Conservation (phyloP, 2,113 vertebrate species). For the Nematolebias whitei region DNA sequence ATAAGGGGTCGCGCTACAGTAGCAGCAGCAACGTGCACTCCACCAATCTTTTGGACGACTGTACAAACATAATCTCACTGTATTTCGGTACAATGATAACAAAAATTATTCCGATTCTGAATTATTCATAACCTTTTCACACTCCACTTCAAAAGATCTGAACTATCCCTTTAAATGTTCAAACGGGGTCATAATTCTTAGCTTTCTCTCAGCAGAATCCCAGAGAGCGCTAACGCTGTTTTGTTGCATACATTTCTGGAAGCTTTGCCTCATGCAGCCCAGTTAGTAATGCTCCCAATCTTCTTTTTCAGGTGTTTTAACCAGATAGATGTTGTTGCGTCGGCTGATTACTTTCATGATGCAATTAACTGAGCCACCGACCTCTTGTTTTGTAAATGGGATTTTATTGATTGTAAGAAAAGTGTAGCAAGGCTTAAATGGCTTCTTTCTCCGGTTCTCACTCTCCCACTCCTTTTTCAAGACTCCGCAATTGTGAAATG, state of each 20-base stretch:
- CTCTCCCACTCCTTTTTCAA: constrained; percentile 76
- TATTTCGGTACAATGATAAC: too few relatives aligned
- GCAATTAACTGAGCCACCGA: constrained; percentile 80
- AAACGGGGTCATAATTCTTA: background rate
- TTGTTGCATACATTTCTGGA: background rate
- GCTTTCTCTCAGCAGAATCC: background rate
- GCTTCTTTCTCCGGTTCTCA: constrained; percentile 73
- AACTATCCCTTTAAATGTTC: background rate
- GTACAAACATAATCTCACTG: too few relatives aligned
- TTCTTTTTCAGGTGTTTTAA: constrained; percentile 14
- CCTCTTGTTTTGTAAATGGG: constrained; percentile 81
- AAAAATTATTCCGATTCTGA: too few relatives aligned
- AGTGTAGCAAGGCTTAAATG: constrained; percentile 76
- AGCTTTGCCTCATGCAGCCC: background rate
- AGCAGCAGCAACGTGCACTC: too few relatives aligned
- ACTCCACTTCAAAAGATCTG: too few relatives aligned
- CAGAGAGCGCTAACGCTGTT: background rate
- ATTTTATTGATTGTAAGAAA: constrained; percentile 83
- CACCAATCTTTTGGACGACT: too few relatives aligned
- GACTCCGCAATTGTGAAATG: constrained; percentile 79
- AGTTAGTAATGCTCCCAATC: background rate
- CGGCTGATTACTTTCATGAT: constrained; percentile 69
- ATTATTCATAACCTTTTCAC: too few relatives aligned
- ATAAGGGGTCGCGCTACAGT: too few relatives aligned
- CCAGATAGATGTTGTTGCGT: constrained; percentile 10